Base-by-base conservation (phyloP, 2,797 vertebrate species). In the Tauraco hartlaubi region DNA sequence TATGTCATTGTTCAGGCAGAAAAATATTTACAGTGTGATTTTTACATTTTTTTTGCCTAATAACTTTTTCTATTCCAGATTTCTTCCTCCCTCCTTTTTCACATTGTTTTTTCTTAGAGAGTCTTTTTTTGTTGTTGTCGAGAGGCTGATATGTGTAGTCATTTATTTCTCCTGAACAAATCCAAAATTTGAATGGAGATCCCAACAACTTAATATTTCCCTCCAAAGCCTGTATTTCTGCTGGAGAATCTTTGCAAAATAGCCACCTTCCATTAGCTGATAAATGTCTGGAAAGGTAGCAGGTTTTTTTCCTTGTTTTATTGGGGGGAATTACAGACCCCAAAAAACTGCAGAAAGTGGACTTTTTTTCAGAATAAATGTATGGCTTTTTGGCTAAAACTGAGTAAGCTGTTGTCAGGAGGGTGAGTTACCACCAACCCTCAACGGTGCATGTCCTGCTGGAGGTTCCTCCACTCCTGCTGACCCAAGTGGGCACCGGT, bases 401-500 rank as follows among this genome's bases (percentile, higher is more conserved):
- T 3, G 18, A 35, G 18, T 26, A 18, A 61, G 46, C 39, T 48
- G 21, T 13, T 73, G 39, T 54, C 22, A 54, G 33, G 26, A 49
- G 29, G 33, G 52, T 31, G 41, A 39, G 44, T 28, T n/a, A 13
- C 21, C 9, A 3, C 49, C 9, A 29, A 23, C 48, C n/a, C 17
- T 49, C 2, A 2, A 21, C 3, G 6, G 21, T 17, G 20, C 16
- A 2, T 12, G 54, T 37, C 16, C 29, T 37, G 21, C 67, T 54
- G 48, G 25, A 12, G 10, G 12, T n/a, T 48, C 33, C 25, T 44
- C 46, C 17, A 2, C 16, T n/a, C n/a, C 25, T 62, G 41, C 29
- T 18, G 18, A 41, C 33, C 19, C 1, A 1, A 28, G 13, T 18
- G 44, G 29, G 29, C 11, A 18, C 12, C 2, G 3, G 15, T 31